These are phyloP conservation scores for Leptinotarsa haldemani DNA, from an alignment of 2,888 invertebrate species.

Conservation along the genomic window DNA sequence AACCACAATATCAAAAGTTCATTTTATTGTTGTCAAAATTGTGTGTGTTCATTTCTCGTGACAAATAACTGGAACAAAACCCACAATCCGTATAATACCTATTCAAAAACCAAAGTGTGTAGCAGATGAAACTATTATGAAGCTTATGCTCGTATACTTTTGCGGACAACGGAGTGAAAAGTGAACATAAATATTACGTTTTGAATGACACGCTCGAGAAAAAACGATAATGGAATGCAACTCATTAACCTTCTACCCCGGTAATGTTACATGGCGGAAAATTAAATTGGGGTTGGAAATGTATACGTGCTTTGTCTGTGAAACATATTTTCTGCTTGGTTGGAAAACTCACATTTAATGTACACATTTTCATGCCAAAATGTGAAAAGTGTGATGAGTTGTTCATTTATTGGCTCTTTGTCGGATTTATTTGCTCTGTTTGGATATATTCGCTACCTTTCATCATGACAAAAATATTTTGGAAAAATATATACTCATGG, in stretches of 20 bases:
- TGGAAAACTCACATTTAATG: slow-evolving; percentile 50
- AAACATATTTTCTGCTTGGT: slow-evolving; percentile 62
- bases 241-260: slow-evolving; percentile 54
- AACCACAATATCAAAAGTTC: not conserved
- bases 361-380: slow-evolving; percentile 26
- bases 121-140: slow-evolving; percentile 29
- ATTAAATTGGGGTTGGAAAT: slow-evolving; percentile 58
- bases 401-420: not conserved
- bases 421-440: no score
- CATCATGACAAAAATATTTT: no score
- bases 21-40: not conserved
- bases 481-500: no score
- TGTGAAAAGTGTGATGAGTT: not conserved
- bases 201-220: slow-evolving; percentile 48
- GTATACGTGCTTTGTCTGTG: slow-evolving; percentile 50
- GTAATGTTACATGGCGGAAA: slow-evolving; percentile 60
- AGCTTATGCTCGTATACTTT: slow-evolving; percentile 24
- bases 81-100: slow-evolving; percentile 13
- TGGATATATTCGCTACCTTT: no score
- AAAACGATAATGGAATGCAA: slow-evolving; percentile 54
- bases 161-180: slow-evolving; percentile 13
- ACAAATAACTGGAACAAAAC: slow-evolving; percentile 17
- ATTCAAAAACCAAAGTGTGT: slow-evolving; percentile 22
- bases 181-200: slow-evolving; percentile 27
- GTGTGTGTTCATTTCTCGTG: not conserved